Evolutionary conservation across 2,797 vertebrate species (phyloP), one percentile per base, ranked within the genome.

Genomic region (Sebastes umbrosus): DNA sequence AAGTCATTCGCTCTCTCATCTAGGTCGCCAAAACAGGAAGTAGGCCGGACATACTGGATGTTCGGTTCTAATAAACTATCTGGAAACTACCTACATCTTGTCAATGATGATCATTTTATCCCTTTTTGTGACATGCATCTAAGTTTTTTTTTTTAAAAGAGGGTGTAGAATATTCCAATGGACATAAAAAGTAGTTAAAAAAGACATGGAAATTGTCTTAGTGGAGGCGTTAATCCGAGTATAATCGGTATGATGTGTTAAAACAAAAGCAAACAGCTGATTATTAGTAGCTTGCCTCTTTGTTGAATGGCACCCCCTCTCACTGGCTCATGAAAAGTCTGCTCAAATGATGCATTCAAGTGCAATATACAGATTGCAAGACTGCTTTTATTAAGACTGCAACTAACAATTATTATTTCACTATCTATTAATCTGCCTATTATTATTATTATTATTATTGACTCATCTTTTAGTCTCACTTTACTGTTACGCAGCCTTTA

Each of bases 21-120:
- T n/a, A 20, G 29, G 36, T 22, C 13, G 58, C 6, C 5, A 63
- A 79, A 87, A 86, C 46, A 77, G 62, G 77, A 81, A 88, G 60
- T 22, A 70, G 11, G 24, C 2, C 3, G 24, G 31, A 59, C 14
- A 52, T 5, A 73, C 39, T 55, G 22, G 22, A 79, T 29, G 27
- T 60, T 59, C 24, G 10, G 7, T 29, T 46, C 46, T 8, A n/a
- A 27, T 27, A 22, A 20, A 32, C 5, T 6, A 27, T 14, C 27
- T 58, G 20, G 39, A 79, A 83, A 58, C 27, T 36, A 69, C 54
- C 54, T 2, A 4, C 12, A 82, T 74, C 60, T 46, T 54, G 24
- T 63, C 13, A 67, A 1, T 13, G 18, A 36, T 8, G 12, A 62
- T 25, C 3, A 29, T 11, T 32, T 39, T 6, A 43, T 71, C 16